A percentile compares a stretch with the other conserved stretches of the same genome.
phyloP scores from a whole-genome alignment of 2,113 vertebrate species.

The Ceuthmochares aereus region DNA sequence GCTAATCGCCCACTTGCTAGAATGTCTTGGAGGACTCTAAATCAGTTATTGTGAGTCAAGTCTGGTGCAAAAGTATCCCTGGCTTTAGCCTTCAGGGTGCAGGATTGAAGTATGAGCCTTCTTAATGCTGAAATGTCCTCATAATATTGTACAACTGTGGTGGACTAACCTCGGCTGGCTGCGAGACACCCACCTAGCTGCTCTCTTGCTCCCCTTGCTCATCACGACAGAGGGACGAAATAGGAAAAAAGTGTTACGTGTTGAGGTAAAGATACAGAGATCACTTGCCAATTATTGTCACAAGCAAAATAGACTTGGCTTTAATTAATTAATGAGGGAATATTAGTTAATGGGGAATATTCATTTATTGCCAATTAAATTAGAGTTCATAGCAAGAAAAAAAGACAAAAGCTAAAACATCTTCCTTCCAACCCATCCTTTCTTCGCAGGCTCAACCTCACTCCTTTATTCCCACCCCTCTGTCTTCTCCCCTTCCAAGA shows the following conservation, averaged over 20 bases:
- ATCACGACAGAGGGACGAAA: neutral
- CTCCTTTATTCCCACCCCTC: neutral
- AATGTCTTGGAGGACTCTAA: neutral
- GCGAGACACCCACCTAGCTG: neutral
- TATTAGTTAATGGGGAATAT: neutral
- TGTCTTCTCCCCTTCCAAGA: neutral
- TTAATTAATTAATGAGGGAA: neutral
- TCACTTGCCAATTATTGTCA: neutral
- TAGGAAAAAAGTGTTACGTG: neutral
- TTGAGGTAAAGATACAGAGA: neutral
- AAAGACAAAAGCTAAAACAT: neutral
- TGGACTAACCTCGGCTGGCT: neutral
- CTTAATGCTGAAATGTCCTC: neutral
- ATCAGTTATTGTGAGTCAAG: neutral
- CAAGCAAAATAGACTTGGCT: neutral
- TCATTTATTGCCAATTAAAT: neutral
- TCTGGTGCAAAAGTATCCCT: neutral
- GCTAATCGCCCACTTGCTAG: neutral
- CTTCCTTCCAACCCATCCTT: neutral
- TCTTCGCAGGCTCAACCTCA: neutral
- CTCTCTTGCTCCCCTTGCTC: neutral
- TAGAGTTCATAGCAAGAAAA: neutral
- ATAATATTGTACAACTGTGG: neutral
- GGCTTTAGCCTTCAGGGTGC: neutral
- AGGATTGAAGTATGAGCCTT: neutral